A percentile compares a stretch with the other conserved stretches of the same genome.
Conservation (phyloP, 2,797 vertebrate species). For the Enteromius viviparus region DNA sequence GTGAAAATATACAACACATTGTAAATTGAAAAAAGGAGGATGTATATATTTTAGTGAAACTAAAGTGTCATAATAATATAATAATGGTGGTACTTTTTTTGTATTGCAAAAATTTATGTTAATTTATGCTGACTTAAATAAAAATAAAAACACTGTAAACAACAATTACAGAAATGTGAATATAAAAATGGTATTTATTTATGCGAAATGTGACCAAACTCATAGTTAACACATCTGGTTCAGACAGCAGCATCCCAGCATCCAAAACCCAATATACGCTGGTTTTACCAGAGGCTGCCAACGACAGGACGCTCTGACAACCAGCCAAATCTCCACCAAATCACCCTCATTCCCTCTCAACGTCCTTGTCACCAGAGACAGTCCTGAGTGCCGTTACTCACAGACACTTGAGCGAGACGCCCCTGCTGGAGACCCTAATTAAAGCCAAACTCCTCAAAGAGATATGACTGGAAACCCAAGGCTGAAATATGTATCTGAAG, state of each 20-base stretch:
- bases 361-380: conserved; percentile 21
- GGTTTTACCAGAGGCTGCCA: neutral
- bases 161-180: neutral
- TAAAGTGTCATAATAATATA: too few species aligned
- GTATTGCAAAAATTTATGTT: too few species aligned
- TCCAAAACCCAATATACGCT: neutral
- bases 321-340: conserved; percentile 19
- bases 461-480: conserved; percentile 70
- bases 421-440: conserved; percentile 61
- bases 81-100: too few species aligned
- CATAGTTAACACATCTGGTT: neutral
- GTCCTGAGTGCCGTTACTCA: conserved; percentile 47
- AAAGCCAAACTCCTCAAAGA: conserved; percentile 63
- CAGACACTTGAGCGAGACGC: conserved; percentile 60
- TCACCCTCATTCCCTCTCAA: neutral
- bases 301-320: conserved; percentile 6
- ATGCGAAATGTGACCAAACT: neutral
- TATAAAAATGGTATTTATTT: neutral
- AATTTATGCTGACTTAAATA: too few species aligned
- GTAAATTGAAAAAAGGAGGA: too few species aligned
- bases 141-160: too few species aligned
- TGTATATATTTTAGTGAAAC: too few species aligned
- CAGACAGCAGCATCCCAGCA: neutral
- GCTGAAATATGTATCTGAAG: conserved; percentile 82
- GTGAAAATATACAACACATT: too few species aligned